Evolutionary conservation across 2,113 vertebrate species (phyloP).

Genomic region (Hiodon tergisus): DNA sequence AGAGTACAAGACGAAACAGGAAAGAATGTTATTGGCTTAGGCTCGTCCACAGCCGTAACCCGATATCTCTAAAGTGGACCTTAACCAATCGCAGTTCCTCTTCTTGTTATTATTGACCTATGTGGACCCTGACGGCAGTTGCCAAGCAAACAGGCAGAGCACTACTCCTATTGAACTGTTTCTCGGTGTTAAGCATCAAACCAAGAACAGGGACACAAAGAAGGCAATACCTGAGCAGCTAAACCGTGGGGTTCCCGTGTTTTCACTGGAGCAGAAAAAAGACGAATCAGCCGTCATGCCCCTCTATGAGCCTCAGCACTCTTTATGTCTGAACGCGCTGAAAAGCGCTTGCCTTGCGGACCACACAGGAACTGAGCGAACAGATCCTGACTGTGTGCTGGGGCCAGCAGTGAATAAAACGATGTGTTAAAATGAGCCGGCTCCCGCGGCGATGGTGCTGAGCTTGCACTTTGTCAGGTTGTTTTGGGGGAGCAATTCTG

Average conservation of each 20-base stretch:
- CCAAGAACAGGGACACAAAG: neutral
- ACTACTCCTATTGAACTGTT: neutral
- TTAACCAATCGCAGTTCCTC: too few relatives aligned
- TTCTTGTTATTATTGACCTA: too few relatives aligned
- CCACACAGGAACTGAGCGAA: neutral
- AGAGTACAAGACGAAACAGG: too few relatives aligned
- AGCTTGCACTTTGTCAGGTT: conserved; percentile 48
- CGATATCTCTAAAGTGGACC: too few relatives aligned
- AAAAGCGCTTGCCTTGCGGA: neutral
- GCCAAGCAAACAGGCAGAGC: neutral
- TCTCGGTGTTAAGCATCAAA: neutral
- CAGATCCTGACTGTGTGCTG: conserved; percentile 27
- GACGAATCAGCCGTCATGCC: neutral
- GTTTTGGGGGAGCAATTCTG: conserved; percentile 55
- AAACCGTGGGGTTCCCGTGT: neutral
- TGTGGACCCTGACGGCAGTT: neutral
- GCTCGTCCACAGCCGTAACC: too few relatives aligned
- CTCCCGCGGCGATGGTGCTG: conserved; percentile 40
- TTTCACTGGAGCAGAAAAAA: neutral
- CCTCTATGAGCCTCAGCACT: neutral
- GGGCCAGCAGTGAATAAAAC: conserved; percentile 45
- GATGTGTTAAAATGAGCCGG: conserved; percentile 21
- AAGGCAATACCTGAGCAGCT: neutral
- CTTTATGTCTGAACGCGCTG: neutral
- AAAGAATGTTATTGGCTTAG: too few relatives aligned